Base-by-base conservation (phyloP, 2,113 vertebrate genomes). In the Gymnarchus niloticus region DNA sequence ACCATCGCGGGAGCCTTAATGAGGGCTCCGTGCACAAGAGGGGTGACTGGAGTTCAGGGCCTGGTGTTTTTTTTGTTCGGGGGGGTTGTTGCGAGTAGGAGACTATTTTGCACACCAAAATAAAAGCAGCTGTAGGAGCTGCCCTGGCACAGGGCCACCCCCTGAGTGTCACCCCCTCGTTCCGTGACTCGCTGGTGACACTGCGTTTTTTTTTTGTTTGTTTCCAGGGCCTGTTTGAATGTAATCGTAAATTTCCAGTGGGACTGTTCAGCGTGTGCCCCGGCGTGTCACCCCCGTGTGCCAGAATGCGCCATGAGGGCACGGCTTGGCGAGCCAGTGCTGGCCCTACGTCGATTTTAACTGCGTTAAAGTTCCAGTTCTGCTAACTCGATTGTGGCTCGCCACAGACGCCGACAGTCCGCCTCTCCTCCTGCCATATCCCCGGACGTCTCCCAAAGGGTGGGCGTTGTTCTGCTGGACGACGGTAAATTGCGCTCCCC, bases 71-170 rank as follows among this genome's bases (percentile, higher is more conserved):
- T 41, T 41, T 41, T 10, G 61, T 69, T 69, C 10, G 33, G 61
- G 56, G 2, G 21, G 56, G 56, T 57, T 57, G 56, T n/a, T n/a
- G 88, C 28, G 88, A 89, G 89, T 78, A 28, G 91, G 87, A 89
- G 90, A 57, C 54, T 56, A 83, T n/a, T 56, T 89, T 69, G 82
- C 88, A 88, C 89, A 90, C 86, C 88, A 90, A 93, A 96, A 94
- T 92, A 92, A 92, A 95, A 95, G 92, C 93, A 95, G 93, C 94
- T 94, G 90, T 92, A 91, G 91, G 86, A 86, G 88, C 92, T 90
- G 91, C 81, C 57, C 92, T 65, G 86, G 90, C 89, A 91, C 86
- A 91, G 91, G 91, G 92, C 92, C 93, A 92, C 93, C 91, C 90
- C 90, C 88, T 56, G 77, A 82, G 86, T 92, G 91, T 89, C 89